Conservation (phyloP, 2,113 vertebrate species). For the Galeopterus variegatus region DNA sequence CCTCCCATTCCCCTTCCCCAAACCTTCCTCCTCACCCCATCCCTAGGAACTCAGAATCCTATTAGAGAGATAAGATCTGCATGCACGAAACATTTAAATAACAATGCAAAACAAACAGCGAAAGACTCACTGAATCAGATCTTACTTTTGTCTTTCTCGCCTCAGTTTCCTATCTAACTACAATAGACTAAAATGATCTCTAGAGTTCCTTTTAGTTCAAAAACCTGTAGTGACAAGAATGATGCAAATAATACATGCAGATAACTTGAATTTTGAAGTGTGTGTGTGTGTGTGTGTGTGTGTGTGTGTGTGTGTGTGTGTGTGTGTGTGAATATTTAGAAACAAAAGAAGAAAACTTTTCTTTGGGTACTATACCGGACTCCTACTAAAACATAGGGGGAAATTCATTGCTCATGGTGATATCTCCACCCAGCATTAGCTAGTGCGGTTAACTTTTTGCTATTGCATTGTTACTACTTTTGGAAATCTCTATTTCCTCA, state of each 20-base stretch:
- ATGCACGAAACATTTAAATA: slow-evolving; percentile 50
- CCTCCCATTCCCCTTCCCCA: not conserved
- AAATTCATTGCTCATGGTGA: not conserved
- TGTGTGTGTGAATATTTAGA: not conserved
- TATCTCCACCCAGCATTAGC: not conserved
- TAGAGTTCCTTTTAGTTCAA: slow-evolving; percentile 7
- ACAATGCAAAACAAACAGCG: not conserved
- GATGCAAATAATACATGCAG: slow-evolving; percentile 7
- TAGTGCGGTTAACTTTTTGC: not conserved
- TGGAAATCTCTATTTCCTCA: not conserved
- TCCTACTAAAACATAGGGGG: not conserved
- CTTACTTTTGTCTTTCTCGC: slow-evolving; percentile 24
- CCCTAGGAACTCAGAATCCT: slow-evolving; percentile 15
- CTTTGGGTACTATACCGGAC: not conserved
- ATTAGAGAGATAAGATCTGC: not conserved
- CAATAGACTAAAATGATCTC: slow-evolving; percentile 30
- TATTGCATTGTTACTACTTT: not conserved
- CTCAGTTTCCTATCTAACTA: not conserved
- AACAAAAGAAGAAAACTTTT: not conserved
- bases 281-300: not conserved
- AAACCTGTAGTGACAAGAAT: slow-evolving; percentile 37
- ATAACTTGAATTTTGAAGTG: slow-evolving; percentile 31
- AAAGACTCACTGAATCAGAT: not conserved
- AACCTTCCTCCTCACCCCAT: not conserved
- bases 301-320: not conserved